Conservation (phyloP, 2,797 vertebrate species). For the Cyprinella venusta region DNA sequence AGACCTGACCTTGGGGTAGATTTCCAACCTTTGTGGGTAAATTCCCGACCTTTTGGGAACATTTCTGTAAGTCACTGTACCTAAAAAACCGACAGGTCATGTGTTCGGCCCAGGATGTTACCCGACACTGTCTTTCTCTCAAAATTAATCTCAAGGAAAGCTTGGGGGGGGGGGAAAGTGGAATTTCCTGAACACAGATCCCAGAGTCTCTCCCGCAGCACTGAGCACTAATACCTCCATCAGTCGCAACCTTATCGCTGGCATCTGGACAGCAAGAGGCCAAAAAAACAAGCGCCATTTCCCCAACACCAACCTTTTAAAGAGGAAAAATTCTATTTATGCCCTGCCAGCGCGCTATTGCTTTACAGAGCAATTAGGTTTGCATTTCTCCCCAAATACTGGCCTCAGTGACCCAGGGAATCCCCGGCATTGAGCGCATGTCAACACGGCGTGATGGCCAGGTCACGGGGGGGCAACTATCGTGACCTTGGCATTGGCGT, state of each 20-base stretch:
- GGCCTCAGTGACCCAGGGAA: conserved; percentile 58
- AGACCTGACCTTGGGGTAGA: conserved; percentile 16
- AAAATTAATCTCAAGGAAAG: conserved; percentile 54
- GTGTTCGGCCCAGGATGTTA: conserved; percentile 37
- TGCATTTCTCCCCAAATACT: conserved; percentile 56
- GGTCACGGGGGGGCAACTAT: conserved; percentile 41
- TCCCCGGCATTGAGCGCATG: conserved; percentile 57
- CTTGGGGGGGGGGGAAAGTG: neutral
- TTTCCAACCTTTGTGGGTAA: conserved; percentile 33
- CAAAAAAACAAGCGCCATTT: conserved; percentile 61
- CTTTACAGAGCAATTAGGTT: conserved; percentile 61
- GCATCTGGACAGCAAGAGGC: conserved; percentile 51
- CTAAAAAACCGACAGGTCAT: conserved; percentile 38
- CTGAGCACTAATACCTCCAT: conserved; percentile 48
- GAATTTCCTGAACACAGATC: conserved; percentile 56
- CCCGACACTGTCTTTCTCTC: conserved; percentile 33
- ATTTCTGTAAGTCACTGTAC: conserved; percentile 17
- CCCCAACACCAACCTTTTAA: conserved; percentile 60
- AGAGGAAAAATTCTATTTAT: conserved; percentile 58
- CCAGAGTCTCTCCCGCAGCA: conserved; percentile 34
- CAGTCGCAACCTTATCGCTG: conserved; percentile 57
- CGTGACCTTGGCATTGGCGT: conserved; percentile 61
- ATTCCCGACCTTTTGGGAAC: conserved; percentile 28
- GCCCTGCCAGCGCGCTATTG: conserved; percentile 56
- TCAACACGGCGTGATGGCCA: conserved; percentile 39